These are phyloP conservation scores for Lytechinus pictus DNA, from an alignment of 35 echinoderm and acorn worm species.

Conservation along the genomic window DNA sequence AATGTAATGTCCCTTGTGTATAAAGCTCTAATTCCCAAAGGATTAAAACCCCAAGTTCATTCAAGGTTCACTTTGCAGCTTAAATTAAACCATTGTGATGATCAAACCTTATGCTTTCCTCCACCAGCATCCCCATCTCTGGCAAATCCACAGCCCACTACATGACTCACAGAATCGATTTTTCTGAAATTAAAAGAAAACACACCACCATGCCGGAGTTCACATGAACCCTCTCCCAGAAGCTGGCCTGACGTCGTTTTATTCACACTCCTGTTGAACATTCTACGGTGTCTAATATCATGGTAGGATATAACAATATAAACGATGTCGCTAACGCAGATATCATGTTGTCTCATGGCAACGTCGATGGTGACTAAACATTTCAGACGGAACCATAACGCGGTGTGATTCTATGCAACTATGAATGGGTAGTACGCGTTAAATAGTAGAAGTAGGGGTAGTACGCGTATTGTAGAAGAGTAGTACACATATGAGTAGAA, in stretches of 20 bases:
- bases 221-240: not conserved
- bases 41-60: not conserved
- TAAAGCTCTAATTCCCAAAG: not conserved
- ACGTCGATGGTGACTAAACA: not conserved
- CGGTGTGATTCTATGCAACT: constrained; percentile 12
- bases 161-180: not conserved
- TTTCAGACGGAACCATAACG: not conserved
- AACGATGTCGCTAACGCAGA: not conserved
- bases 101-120: constrained; percentile 24
- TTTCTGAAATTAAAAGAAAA: constrained; percentile 42
- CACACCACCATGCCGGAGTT: not conserved
- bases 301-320: not conserved
- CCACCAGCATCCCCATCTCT: constrained; percentile 10
- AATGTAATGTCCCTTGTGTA: not conserved
- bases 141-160: not conserved
- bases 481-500: not conserved
- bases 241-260: not conserved
- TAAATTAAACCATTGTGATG: constrained; percentile 5
- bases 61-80: not conserved
- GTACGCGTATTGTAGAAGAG: constrained; percentile 15
- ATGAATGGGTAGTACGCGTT: constrained; percentile 39
- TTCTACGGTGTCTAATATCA: not conserved
- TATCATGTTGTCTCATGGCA: not conserved
- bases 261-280: not conserved
- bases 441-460: not conserved